Evolutionary conservation across 2,797 vertebrate genomes (phyloP).

Genomic region (Acridotheres tristis): DNA sequence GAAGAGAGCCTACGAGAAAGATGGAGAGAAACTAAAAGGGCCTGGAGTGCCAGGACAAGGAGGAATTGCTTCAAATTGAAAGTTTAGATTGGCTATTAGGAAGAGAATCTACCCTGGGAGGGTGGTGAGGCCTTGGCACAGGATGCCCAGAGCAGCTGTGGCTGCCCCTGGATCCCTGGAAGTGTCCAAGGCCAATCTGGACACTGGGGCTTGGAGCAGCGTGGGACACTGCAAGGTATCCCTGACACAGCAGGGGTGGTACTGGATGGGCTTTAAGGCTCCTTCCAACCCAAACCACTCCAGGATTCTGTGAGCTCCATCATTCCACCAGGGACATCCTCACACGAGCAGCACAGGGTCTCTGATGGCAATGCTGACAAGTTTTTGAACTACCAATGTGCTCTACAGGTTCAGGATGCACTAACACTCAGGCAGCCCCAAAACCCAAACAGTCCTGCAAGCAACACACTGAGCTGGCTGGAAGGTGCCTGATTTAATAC

Average conservation of each 20-base stretch:
- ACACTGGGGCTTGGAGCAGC: accelerated
- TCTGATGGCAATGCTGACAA: not conserved
- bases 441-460: not conserved
- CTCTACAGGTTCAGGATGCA: not conserved
- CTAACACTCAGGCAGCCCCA: not conserved
- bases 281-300: not conserved
- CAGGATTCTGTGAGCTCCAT: not conserved
- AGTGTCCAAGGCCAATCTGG: not conserved
- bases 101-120: not conserved
- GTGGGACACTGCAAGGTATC: not conserved
- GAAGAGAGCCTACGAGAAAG: not conserved
- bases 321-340: not conserved
- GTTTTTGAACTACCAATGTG: accelerated
- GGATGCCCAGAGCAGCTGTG: not conserved
- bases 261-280: not conserved
- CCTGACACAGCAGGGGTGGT: not conserved
- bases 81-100: not conserved
- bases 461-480: not conserved
- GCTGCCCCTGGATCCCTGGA: not conserved
- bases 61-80: not conserved
- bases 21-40: not conserved
- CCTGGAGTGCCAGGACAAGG: not conserved
- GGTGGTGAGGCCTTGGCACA: not conserved
- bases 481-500: accelerated
- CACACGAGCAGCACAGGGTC: not conserved